Base-by-base conservation (phyloP, 2,888 invertebrate species). In the Eumerus sabulonum region DNA sequence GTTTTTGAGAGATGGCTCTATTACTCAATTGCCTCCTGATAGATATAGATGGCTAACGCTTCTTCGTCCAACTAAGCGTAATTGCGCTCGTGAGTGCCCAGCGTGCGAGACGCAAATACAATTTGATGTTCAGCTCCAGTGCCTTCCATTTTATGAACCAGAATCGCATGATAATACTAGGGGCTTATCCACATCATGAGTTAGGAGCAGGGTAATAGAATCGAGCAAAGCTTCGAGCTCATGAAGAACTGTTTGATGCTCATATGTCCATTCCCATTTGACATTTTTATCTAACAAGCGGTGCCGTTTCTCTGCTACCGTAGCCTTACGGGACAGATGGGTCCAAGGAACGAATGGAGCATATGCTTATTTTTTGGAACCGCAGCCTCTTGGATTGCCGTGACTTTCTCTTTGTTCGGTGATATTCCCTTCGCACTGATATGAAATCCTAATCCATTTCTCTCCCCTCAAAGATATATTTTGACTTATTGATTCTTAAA, bases 361-460 rank as follows among this genome's bases (percentile, higher is more conserved):
- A 27, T 27, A 16, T 45, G 27, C 42, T 47, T 53, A 38, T 53
- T 54, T 45, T 56, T 19, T 4, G 47, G 56, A 13, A 13, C 16
- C 1, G 48, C 13, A 3, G 51, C 9, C 9, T 45, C 11, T n/a
- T 14, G 1, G 9, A 44, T 45, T 14, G n/a, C n/a, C n/a, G n/a
- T n/a, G n/a, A n/a, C n/a, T n/a, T n/a, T n/a, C n/a, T 64, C 36
- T 47, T 64, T 54, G 19, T 54, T 36, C 11, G 53, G 36, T 11
- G 54, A 53, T 9, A 64, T 54, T 64, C 54, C 18, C 12, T 64
- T 19, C 1, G 35, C 54, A 17, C 45, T 54, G n/a, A 54, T 54
- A 47, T 64, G 17, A 63, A 27, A n/a, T n/a, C n/a, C n/a, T n/a
- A 62, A 62, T 62, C 54, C 9, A 56, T 45, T 53, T 66, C 47